phyloP scores from a whole-genome alignment of 1,140 invertebrate species.

The Parasteatoda tepidariorum region DNA sequence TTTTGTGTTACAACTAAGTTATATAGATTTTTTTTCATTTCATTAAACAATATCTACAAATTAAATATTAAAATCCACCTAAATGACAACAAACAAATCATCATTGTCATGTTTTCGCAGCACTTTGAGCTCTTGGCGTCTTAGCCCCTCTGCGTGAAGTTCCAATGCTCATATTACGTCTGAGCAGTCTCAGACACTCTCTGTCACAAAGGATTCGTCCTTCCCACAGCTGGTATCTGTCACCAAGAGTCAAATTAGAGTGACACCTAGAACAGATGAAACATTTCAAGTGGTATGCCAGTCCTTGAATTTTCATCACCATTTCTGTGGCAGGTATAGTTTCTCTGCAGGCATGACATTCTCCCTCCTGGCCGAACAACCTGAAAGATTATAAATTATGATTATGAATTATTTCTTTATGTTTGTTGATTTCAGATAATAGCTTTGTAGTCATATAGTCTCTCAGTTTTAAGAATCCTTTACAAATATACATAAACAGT shows the following conservation, averaged over 20 bases:
- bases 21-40: too few relatives aligned
- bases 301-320: constrained; percentile 52
- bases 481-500: too few relatives aligned
- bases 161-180: background rate
- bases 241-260: constrained; percentile 11
- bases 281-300: constrained; percentile 42
- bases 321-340: constrained; percentile 41
- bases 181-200: constrained; percentile 30
- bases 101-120: constrained; percentile 8
- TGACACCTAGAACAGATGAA: constrained; percentile 48
- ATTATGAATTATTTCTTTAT: too few relatives aligned
- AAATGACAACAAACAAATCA: too few relatives aligned
- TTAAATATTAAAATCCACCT: too few relatives aligned
- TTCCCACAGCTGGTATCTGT: constrained; percentile 46
- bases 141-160: background rate
- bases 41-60: too few relatives aligned
- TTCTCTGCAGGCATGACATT: constrained; percentile 36
- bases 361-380: constrained; percentile 36
- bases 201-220: constrained; percentile 32
- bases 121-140: background rate
- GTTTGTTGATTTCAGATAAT: too few relatives aligned
- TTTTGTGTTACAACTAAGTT: too few relatives aligned
- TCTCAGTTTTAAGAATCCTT: too few relatives aligned
- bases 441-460: too few relatives aligned
- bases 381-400: too few relatives aligned